These are phyloP conservation scores for Mystacornis crossleyi DNA, from an alignment of 2,113 vertebrate species.

Conservation along the genomic window DNA sequence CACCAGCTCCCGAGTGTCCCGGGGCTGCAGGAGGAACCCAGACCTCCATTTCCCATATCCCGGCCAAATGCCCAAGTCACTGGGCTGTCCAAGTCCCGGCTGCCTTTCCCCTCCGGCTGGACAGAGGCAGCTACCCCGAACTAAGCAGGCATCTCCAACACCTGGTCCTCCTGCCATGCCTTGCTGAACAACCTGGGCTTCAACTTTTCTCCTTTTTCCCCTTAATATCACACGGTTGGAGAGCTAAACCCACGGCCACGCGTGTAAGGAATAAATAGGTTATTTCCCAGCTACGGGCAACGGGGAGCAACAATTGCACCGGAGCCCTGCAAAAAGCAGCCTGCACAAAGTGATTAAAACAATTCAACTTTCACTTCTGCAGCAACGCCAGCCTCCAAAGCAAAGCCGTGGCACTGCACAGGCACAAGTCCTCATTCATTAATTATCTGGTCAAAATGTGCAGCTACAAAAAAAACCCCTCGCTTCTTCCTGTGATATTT, in stretches of 20 bases:
- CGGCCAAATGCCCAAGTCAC: neutral
- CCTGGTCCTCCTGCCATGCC: neutral
- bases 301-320: neutral
- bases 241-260: neutral
- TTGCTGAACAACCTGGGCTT: fast-evolving
- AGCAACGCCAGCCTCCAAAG: neutral
- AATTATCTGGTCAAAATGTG: neutral
- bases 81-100: neutral
- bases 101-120: neutral
- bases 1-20: neutral
- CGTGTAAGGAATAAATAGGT: neutral
- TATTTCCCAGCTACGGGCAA: neutral
- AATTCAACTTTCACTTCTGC: neutral
- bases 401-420: neutral
- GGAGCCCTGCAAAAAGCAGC: neutral
- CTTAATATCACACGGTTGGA: fast-evolving
- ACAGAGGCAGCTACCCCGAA: neutral
- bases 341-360: neutral
- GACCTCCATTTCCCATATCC: neutral
- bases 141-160: neutral
- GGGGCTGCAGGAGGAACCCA: neutral
- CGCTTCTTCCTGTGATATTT: neutral
- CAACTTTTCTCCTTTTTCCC: neutral
- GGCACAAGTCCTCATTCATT: neutral
- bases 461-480: neutral